Evolutionary conservation across 2,888 invertebrate genomes (phyloP).

Genomic region (Clostera curtula): DNA sequence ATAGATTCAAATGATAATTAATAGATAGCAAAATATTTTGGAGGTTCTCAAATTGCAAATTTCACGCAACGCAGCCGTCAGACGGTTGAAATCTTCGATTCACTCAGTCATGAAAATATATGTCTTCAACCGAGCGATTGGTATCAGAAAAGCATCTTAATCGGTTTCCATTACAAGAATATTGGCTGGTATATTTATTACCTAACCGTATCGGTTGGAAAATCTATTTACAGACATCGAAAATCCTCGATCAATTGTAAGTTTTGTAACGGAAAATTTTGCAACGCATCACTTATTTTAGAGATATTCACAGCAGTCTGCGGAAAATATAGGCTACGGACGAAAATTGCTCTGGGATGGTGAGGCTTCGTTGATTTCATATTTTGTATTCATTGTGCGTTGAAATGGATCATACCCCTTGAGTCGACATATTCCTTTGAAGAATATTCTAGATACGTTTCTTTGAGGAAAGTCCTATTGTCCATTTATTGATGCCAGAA

Average conservation of each 20-base stretch:
- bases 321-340: conserved; percentile 59
- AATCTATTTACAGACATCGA: too few species aligned
- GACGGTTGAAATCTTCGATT: conserved; percentile 64
- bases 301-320: conserved; percentile 36
- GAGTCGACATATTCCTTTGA: conserved; percentile 32
- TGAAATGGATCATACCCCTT: conserved; percentile 51
- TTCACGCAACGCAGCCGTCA: conserved; percentile 67
- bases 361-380: conserved; percentile 66
- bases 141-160: conserved; percentile 72
- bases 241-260: too few species aligned
- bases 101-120: conserved; percentile 74
- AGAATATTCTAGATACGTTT: conserved; percentile 17
- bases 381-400: conserved; percentile 68
- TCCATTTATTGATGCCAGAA: too few species aligned
- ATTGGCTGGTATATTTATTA: conserved; percentile 71
- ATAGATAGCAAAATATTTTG: too few species aligned
- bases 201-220: conserved; percentile 61
- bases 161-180: conserved; percentile 74
- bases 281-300: conserved; percentile 58
- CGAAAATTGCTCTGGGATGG: conserved; percentile 61
- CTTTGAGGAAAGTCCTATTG: background rate
- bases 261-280: conserved; percentile 66
- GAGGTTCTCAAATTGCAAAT: too few species aligned
- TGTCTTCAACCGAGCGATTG: conserved; percentile 70
- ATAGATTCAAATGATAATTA: too few species aligned